These are phyloP conservation scores for Penelope pileata DNA, from an alignment of 2,113 vertebrate species.

Conservation along the genomic window DNA sequence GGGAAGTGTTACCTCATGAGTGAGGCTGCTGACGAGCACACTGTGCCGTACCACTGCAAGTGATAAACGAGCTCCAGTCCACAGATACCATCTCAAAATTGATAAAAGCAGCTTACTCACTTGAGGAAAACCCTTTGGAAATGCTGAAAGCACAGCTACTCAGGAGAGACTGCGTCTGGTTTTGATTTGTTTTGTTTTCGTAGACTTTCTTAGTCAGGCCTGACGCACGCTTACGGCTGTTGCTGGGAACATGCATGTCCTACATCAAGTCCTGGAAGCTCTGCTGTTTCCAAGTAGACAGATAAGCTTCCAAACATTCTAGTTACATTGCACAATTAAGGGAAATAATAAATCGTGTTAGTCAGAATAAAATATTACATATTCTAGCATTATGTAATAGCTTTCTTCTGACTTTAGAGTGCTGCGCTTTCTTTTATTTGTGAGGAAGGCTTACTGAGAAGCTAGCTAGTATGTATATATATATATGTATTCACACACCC, in stretches of 20 bases:
- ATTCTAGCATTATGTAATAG: neutral
- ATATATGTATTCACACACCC: too few relatives aligned
- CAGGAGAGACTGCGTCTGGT: neutral
- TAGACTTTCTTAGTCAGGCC: neutral
- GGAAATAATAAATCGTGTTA: neutral
- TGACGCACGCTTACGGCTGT: neutral
- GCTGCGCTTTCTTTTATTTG: neutral
- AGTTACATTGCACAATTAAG: neutral
- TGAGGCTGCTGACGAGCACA: neutral
- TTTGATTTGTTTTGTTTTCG: neutral
- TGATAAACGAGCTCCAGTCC: neutral
- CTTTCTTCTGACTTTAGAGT: neutral
- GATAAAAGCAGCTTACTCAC: neutral
- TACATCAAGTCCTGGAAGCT: neutral
- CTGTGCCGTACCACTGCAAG: neutral
- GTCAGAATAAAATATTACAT: neutral
- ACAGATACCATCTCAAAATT: neutral
- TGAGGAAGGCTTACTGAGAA: neutral
- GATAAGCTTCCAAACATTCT: neutral
- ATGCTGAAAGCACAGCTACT: neutral
- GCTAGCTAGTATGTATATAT: fast-evolving
- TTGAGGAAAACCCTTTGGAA: neutral
- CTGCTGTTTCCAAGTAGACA: neutral
- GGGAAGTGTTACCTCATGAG: neutral
- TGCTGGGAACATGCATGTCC: neutral